Percentiles rank a stretch among this genome's conserved stretches.
These are phyloP conservation scores for Falco punctatus DNA, from an alignment of 2,113 vertebrate species.

Conservation along the genomic window DNA sequence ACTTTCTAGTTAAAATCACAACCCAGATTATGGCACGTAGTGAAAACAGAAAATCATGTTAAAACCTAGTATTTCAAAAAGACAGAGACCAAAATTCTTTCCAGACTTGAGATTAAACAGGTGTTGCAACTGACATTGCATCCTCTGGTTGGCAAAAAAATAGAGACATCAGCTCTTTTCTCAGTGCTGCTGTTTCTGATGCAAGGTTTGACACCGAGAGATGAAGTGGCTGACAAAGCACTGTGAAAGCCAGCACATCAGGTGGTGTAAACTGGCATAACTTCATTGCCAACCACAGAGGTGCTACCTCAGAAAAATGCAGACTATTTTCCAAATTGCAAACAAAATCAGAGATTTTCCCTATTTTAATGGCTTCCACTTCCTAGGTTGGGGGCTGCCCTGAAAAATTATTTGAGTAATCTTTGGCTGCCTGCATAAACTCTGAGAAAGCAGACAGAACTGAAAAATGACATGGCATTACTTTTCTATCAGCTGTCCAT, in stretches of 20 bases:
- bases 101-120: background rate
- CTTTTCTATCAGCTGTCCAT: background rate
- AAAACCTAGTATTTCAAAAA: background rate
- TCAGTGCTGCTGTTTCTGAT: background rate
- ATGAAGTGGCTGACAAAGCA: slow-evolving; percentile 16
- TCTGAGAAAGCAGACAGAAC: background rate
- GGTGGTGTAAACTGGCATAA: background rate
- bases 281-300: background rate
- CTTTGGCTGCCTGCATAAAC: background rate
- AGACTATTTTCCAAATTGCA: background rate
- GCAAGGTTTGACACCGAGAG: background rate
- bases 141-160: background rate
- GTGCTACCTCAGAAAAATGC: background rate
- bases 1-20: background rate
- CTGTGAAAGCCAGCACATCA: slow-evolving; percentile 6
- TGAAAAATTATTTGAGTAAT: background rate
- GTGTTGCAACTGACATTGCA: background rate
- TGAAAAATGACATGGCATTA: background rate
- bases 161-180: background rate
- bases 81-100: background rate
- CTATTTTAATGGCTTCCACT: background rate
- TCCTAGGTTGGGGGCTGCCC: background rate
- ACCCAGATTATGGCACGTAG: background rate
- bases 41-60: background rate
- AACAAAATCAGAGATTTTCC: background rate